Conservation (phyloP, 2,888 invertebrate genomes). For the Sinodicranocentrus sp. region DNA sequence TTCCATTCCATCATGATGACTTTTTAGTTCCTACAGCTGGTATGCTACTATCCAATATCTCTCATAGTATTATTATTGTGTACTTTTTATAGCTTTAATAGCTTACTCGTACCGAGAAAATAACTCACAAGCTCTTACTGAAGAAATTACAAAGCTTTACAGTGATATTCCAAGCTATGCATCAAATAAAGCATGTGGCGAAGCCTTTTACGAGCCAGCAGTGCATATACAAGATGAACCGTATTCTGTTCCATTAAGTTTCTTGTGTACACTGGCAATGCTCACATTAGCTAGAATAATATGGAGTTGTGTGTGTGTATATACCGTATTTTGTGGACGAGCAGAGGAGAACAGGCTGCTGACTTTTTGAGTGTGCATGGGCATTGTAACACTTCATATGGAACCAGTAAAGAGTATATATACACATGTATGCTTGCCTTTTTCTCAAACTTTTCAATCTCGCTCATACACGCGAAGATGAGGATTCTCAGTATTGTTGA, state of each 20-base stretch:
- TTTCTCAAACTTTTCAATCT: too few relatives aligned
- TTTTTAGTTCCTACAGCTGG: slow-evolving; percentile 53
- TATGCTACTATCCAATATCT: slow-evolving; percentile 30
- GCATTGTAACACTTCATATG: slow-evolving; percentile 2
- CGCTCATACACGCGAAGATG: background rate
- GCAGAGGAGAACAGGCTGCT: slow-evolving; percentile 11
- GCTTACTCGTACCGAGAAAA: too few relatives aligned
- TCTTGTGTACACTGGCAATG: background rate
- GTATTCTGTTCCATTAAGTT: slow-evolving; percentile 24
- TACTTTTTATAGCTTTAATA: background rate
- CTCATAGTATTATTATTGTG: background rate
- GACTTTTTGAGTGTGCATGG: background rate
- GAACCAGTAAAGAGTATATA: background rate
- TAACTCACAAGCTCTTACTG: background rate
- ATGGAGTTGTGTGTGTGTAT: too few relatives aligned
- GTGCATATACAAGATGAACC: slow-evolving; percentile 13
- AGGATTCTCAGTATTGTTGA: too few relatives aligned
- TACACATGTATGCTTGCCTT: background rate
- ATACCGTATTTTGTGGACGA: too few relatives aligned
- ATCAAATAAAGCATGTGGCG: slow-evolving; percentile 60
- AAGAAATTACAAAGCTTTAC: background rate
- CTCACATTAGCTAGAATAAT: too few relatives aligned
- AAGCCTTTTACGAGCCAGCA: slow-evolving; percentile 53
- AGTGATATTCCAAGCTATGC: slow-evolving; percentile 8
- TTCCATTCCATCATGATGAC: slow-evolving; percentile 26